Evolutionary conservation across 1,140 invertebrate genomes (phyloP).

Genomic region (Lineus longissimus): DNA sequence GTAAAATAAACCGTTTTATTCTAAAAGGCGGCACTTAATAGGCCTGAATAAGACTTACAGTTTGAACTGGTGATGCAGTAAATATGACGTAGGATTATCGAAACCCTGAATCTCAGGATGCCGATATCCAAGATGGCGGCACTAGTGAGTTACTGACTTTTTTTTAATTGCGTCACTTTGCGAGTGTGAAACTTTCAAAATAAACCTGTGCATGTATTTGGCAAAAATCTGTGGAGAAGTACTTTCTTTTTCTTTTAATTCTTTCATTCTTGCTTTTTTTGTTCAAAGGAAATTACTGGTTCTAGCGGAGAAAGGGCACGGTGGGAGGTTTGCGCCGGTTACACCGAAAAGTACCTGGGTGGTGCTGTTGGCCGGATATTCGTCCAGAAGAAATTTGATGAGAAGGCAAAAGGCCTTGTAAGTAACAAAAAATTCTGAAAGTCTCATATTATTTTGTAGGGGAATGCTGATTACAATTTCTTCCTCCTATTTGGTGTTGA

Average conservation of each 20-base stretch:
- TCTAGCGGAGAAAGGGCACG: slow-evolving; percentile 67
- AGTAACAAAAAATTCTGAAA: slow-evolving; percentile 11
- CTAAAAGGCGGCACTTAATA: too few relatives aligned
- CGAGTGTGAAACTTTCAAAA: not conserved
- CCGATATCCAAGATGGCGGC: too few relatives aligned
- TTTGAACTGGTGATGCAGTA: too few relatives aligned
- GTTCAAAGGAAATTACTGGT: slow-evolving; percentile 61
- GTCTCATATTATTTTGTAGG: not conserved
- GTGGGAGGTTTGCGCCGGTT: slow-evolving; percentile 76
- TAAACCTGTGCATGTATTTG: not conserved
- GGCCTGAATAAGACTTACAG: too few relatives aligned
- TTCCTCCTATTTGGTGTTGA: too few relatives aligned
- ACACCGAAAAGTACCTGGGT: slow-evolving; percentile 77
- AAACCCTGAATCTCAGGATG: too few relatives aligned
- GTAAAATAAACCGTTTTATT: too few relatives aligned
- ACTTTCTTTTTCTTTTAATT: not conserved
- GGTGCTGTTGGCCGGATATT: slow-evolving; percentile 92
- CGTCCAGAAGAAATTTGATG: slow-evolving; percentile 79
- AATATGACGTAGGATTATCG: too few relatives aligned
- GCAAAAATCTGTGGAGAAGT: not conserved
- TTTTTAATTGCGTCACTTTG: too few relatives aligned
- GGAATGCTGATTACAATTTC: too few relatives aligned
- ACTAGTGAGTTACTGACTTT: too few relatives aligned
- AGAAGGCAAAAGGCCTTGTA: slow-evolving; percentile 68
- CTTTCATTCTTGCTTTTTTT: slow-evolving; percentile 6